Evolutionary conservation across 2,888 invertebrate genomes (phyloP).

Genomic region (Apamea monoglypha): DNA sequence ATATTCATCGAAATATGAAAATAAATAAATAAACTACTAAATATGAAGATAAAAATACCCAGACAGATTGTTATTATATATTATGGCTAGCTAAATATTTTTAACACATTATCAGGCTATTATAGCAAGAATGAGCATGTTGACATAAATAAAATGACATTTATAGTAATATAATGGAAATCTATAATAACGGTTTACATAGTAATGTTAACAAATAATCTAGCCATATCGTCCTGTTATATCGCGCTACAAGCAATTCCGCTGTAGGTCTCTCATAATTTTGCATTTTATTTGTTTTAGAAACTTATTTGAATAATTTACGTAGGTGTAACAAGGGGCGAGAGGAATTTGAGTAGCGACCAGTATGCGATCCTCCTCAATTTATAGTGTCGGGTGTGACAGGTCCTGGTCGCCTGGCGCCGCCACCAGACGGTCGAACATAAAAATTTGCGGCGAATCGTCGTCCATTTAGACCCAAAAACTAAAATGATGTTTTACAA

Average conservation of each 20-base stretch:
- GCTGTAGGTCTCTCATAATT: conserved; percentile 41
- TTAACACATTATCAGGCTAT: background rate
- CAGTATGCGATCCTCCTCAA: conserved; percentile 51
- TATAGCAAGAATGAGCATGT: conserved; percentile 22
- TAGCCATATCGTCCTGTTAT: conserved; percentile 19
- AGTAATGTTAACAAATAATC: conserved; percentile 21
- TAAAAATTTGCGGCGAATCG: conserved; percentile 59
- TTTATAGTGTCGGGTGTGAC: conserved; percentile 56
- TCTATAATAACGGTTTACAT: conserved; percentile 23
- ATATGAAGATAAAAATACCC: background rate
- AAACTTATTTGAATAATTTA: conserved; percentile 55
- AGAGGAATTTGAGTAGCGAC: conserved; percentile 58
- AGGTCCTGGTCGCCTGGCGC: conserved; percentile 66
- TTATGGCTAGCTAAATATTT: conserved; percentile 6
- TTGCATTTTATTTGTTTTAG: conserved; percentile 51
- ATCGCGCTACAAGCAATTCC: conserved; percentile 25
- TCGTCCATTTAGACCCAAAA: conserved; percentile 69
- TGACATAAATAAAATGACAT: conserved; percentile 20
- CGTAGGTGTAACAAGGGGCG: conserved; percentile 61
- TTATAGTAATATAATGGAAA: conserved; percentile 29
- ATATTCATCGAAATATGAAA: conserved; percentile 8
- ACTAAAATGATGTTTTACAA: conserved; percentile 72
- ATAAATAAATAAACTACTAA: background rate
- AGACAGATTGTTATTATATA: background rate
- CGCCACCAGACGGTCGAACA: conserved; percentile 50